These are phyloP conservation scores for Philereme vetulata DNA, from an alignment of 2,888 invertebrate species.

Conservation along the genomic window DNA sequence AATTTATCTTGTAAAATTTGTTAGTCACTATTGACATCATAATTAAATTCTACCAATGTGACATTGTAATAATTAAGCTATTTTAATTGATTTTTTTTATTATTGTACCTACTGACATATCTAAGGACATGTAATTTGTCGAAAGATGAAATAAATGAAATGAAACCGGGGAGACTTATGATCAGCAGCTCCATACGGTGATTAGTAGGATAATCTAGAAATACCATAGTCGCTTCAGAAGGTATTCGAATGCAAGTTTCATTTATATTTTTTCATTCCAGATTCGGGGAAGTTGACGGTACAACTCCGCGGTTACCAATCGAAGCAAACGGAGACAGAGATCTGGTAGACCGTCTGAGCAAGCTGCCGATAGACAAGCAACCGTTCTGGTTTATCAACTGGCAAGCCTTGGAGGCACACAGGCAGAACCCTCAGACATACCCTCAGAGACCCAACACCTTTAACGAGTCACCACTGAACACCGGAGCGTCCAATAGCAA, in stretches of 20 bases:
- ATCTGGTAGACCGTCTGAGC: constrained; percentile 85
- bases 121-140: too few relatives aligned
- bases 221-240: too few relatives aligned
- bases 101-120: too few relatives aligned
- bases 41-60: too few relatives aligned
- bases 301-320: constrained; percentile 81
- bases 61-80: too few relatives aligned
- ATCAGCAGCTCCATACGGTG: too few relatives aligned
- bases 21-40: too few relatives aligned
- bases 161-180: too few relatives aligned
- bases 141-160: too few relatives aligned
- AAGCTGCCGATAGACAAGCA: constrained; percentile 86
- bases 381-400: constrained; percentile 90
- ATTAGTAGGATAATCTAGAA: too few relatives aligned
- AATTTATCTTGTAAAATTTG: too few relatives aligned
- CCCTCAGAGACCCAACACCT: constrained; percentile 61
- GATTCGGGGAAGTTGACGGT: constrained; percentile 60
- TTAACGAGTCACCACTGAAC: constrained; percentile 42
- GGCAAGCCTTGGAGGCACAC: constrained; percentile 85
- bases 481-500: constrained; percentile 19
- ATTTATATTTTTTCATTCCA: constrained; percentile 44
- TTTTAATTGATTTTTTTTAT: too few relatives aligned
- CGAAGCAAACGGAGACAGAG: constrained; percentile 86
- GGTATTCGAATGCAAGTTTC: not conserved
- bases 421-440: constrained; percentile 71